phyloP scores from a whole-genome alignment of 2,113 vertebrate species.

The Deroptyus accipitrinus region DNA sequence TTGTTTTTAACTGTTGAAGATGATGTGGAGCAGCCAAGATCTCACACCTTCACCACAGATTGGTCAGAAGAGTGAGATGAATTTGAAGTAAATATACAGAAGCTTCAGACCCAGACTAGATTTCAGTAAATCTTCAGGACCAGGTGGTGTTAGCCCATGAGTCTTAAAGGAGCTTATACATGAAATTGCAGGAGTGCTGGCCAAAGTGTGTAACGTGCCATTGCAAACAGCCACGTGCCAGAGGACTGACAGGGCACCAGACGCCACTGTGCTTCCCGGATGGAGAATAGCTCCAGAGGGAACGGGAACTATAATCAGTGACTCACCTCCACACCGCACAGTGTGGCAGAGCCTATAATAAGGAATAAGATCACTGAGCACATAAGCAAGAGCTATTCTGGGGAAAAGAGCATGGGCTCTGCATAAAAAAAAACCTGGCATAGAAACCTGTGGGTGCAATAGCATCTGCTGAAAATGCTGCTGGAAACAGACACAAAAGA shows the following conservation, averaged over 20 bases:
- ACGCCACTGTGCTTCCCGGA: accelerated
- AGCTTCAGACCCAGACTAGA: not conserved
- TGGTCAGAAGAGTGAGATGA: not conserved
- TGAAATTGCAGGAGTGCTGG: not conserved
- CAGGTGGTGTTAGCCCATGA: not conserved
- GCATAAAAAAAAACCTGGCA: not conserved
- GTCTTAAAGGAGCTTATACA: not conserved
- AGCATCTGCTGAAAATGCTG: not conserved
- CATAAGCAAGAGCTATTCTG: accelerated
- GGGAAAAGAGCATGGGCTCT: accelerated
- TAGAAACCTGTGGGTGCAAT: not conserved
- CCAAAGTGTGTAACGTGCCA: not conserved
- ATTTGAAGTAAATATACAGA: not conserved
- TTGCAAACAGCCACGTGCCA: accelerated
- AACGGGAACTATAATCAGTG: accelerated
- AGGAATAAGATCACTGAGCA: not conserved
- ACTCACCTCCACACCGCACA: accelerated
- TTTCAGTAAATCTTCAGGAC: not conserved
- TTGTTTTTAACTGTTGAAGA: not conserved
- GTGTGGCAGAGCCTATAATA: accelerated
- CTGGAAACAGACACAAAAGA: not conserved
- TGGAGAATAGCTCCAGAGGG: accelerated
- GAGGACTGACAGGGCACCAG: not conserved
- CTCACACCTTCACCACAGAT: not conserved
- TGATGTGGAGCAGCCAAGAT: not conserved